phyloP scores from a whole-genome alignment of 2,113 vertebrate species.

The Aplodontia rufa region DNA sequence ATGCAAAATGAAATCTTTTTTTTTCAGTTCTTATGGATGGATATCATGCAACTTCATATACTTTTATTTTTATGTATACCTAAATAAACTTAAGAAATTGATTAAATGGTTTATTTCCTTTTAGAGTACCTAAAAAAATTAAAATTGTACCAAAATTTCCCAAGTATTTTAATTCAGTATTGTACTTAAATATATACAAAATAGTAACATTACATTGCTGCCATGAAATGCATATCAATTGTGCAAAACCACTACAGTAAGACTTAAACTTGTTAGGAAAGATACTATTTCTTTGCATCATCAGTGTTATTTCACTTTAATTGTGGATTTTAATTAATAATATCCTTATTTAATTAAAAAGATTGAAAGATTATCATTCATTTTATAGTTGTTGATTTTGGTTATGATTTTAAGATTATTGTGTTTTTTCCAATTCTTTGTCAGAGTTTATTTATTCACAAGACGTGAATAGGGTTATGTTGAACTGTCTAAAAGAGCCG shows the following conservation, averaged over 20 bases:
- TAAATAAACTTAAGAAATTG: not conserved
- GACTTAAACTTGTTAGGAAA: not conserved
- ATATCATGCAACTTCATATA: not conserved
- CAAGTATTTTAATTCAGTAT: not conserved
- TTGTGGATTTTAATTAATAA: not conserved
- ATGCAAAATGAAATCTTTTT: not conserved
- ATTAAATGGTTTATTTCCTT: not conserved
- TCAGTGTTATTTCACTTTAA: not conserved
- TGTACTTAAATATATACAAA: not conserved
- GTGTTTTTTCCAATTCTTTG: constrained; percentile 26
- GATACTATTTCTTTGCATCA: not conserved
- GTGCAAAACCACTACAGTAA: not conserved
- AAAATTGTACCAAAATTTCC: not conserved
- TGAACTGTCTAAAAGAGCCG: not conserved
- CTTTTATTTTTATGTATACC: not conserved
- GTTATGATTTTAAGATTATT: not conserved
- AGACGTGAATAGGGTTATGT: not conserved
- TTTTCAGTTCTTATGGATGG: not conserved
- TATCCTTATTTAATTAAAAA: constrained; percentile 2
- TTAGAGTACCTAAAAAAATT: not conserved
- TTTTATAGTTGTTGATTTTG: constrained; percentile 6
- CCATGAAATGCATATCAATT: not conserved
- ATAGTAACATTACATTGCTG: not conserved
- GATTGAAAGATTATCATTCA: not conserved
- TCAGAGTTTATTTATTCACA: not conserved